Evolutionary conservation across 2,888 invertebrate species (phyloP), one percentile per base, ranked within the genome.

Genomic region (Mythimna impura): DNA sequence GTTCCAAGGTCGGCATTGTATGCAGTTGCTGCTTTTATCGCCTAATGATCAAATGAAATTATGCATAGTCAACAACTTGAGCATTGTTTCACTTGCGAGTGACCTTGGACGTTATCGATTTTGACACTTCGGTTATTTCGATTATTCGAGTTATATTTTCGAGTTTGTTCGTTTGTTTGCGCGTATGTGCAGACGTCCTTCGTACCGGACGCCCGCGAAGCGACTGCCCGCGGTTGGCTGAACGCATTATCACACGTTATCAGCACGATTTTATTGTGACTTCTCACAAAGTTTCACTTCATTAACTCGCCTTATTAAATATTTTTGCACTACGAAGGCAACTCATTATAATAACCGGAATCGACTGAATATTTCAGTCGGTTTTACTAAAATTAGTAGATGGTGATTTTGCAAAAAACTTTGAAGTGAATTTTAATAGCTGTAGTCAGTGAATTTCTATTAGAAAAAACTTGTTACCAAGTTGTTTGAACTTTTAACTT

Each of bases 11-110:
- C 92, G 87, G 73, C 87, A 90, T 91, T 90, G 91, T 91, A 90
- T 92, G 92, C 92, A 91, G 84, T 90, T 87, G 78, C 75, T 76
- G 88, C 81, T 82, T 87, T 90, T 91, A 91, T 92, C 91, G 87
- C 80, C 80, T 87, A 90, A 91, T 91, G 88, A 94, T 92, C 90
- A 89, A 91, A 91, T 90, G 89, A 89, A 94, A 94, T 94, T 93
- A 93, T 94, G 92, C 92, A 93, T 90, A 91, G 91, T 87, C 83
- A 66, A 86, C 84, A 87, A 90, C 80, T 89, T 88, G 74, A 82
- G 89, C 90, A 91, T 90, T 89, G 86, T 87, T 84, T 75, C 78
- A 86, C 86, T 78, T 78, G 73, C 64, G 47, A 69, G 80, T 80
- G 74, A 80, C 85, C 88, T 92, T 90, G 89, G 66, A 76, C 62